Evolutionary conservation across 2,797 vertebrate genomes (phyloP).

Genomic region (Squalus acanthias): DNA sequence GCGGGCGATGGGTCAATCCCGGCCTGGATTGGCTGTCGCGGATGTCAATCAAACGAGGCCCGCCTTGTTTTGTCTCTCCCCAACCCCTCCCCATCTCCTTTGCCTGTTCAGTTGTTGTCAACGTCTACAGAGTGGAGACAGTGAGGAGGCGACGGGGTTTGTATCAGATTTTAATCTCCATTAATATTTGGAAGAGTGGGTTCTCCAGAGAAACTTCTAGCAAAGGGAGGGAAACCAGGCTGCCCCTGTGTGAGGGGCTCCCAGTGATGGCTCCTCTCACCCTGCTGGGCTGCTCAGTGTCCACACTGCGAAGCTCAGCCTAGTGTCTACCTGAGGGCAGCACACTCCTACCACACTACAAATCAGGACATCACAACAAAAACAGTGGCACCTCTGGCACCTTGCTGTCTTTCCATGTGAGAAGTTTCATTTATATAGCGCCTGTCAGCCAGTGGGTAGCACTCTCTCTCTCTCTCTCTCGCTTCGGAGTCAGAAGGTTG

Average conservation of each 20-base stretch:
- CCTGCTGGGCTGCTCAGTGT: not conserved
- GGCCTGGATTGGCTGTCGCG: not conserved
- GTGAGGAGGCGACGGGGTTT: not conserved
- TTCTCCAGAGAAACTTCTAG: not conserved
- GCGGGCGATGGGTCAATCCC: not conserved
- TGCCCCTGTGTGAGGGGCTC: not conserved
- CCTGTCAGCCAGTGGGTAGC: too few species aligned
- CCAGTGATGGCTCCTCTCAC: not conserved
- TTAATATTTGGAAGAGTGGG: not conserved
- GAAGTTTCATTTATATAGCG: not conserved
- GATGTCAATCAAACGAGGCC: not conserved
- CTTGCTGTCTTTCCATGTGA: not conserved
- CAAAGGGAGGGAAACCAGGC: not conserved
- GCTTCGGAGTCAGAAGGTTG: too few species aligned
- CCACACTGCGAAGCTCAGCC: not conserved
- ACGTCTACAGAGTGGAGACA: not conserved
- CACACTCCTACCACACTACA: not conserved
- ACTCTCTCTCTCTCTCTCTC: too few species aligned
- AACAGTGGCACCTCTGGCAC: not conserved
- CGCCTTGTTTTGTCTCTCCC: too few species aligned
- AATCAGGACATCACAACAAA: not conserved
- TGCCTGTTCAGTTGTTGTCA: not conserved
- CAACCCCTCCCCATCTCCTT: not conserved
- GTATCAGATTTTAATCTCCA: not conserved
- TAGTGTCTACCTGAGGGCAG: not conserved